These are phyloP conservation scores for Diogma glabrata DNA, from an alignment of 2,888 invertebrate genomes.

Conservation along the genomic window DNA sequence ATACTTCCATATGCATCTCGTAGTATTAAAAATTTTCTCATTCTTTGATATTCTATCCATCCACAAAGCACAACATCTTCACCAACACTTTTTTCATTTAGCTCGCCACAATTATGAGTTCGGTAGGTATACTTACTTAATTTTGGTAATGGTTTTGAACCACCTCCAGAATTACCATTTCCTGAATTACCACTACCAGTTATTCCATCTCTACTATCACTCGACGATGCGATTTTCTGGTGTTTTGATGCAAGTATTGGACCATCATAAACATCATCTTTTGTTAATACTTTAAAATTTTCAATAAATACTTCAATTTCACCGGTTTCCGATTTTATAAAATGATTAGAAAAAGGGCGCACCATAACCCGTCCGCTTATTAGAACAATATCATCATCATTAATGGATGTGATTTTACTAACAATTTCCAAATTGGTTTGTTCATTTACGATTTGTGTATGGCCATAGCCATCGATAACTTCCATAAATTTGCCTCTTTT, in stretches of 20 bases:
- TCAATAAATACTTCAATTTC: slow-evolving; percentile 46
- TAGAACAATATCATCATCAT: slow-evolving; percentile 30
- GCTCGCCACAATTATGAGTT: slow-evolving; percentile 81
- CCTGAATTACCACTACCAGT: slow-evolving; percentile 13
- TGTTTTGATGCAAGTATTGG: slow-evolving; percentile 22
- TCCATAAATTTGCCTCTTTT: slow-evolving; percentile 34
- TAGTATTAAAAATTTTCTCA: slow-evolving; percentile 72
- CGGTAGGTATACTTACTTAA: slow-evolving; percentile 52
- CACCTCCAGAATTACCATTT: slow-evolving; percentile 8
- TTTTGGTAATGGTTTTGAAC: slow-evolving; percentile 20
- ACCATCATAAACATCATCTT: slow-evolving; percentile 34
- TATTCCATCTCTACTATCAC: slow-evolving; percentile 17
- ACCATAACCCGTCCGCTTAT: slow-evolving; percentile 34
- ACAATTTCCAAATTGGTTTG: slow-evolving; percentile 28
- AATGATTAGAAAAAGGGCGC: slow-evolving; percentile 30
- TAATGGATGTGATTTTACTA: slow-evolving; percentile 20
- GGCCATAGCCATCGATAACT: slow-evolving; percentile 37
- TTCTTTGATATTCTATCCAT: slow-evolving; percentile 80
- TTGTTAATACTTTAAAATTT: slow-evolving; percentile 39
- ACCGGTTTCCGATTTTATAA: slow-evolving; percentile 42
- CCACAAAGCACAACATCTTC: slow-evolving; percentile 71
- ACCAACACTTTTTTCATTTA: slow-evolving; percentile 54
- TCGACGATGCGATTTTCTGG: background rate
- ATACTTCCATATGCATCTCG: slow-evolving; percentile 81
- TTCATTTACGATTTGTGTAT: slow-evolving; percentile 36